Percentiles rank a stretch among this genome's conserved stretches.
Evolutionary conservation across 30 jellyfish, hydroid and myxozoan species (phyloP).

Genomic region (Aurelia aurita complex sp. Pacific): DNA sequence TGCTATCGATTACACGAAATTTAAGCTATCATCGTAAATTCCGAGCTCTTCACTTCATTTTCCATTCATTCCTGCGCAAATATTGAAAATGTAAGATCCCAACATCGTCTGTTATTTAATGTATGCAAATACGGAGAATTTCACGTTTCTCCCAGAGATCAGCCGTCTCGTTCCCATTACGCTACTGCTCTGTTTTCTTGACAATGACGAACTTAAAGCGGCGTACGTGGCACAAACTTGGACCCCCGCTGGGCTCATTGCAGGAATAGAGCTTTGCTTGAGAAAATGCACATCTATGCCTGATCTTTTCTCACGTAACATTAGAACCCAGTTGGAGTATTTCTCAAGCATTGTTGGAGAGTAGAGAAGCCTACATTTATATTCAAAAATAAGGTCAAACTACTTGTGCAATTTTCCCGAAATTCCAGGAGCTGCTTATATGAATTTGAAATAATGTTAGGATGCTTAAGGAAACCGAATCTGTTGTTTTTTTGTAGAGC

Average conservation of each 20-base stretch:
- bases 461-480: no score
- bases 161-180: slow-evolving; percentile 5
- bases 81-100: neutral
- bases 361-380: neutral
- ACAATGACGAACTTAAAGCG: no score
- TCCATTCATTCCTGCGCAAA: slow-evolving; percentile 4
- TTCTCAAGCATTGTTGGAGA: neutral
- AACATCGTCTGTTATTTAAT: neutral
- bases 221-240: neutral
- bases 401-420: no score
- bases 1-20: slow-evolving; percentile 6
- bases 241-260: slow-evolving; percentile 24
- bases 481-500: no score
- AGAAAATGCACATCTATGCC: slow-evolving; percentile 14
- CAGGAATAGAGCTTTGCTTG: slow-evolving; percentile 6
- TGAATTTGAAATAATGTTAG: no score
- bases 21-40: neutral
- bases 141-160: slow-evolving; percentile 14
- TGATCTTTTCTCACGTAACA: slow-evolving; percentile 23
- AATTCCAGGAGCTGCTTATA: no score
- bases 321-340: neutral
- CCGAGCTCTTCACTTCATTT: neutral
- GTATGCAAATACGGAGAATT: neutral
- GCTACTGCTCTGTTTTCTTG: no score
- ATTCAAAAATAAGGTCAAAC: no score